Evolutionary conservation across 1,140 invertebrate species (phyloP), one percentile per base, ranked within the genome.

Genomic region (Trigoniulus corallinus): DNA sequence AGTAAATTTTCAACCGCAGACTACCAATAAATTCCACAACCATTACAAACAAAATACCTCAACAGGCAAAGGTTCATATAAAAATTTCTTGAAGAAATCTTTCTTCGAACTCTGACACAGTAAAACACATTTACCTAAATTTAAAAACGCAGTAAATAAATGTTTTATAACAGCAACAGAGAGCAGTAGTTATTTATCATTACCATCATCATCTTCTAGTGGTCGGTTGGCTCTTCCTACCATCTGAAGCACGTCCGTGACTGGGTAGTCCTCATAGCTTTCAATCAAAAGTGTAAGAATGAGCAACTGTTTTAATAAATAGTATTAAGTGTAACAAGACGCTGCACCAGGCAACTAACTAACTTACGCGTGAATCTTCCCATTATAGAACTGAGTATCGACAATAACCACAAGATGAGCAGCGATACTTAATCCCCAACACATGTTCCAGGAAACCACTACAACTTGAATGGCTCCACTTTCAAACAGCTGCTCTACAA

Each of bases 241-340:
- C 94, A 98, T 98, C 70, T 98, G 93, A 10, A 99, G 69, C 0
- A 99, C 87, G 67, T 98, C 93, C 2, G 88, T 93, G 26, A 98
- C 81, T 0, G 93, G 88, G 67, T 98, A 99, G 68, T 98, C 95
- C 69, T 98, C 94, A 70, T 98, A 94, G 1, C 80, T 78, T n/a
- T n/a, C n/a, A n/a, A n/a, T n/a, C n/a, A n/a, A n/a, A n/a, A n/a
- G 59, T 82, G 81, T 46, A 79, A 3, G 4, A 13, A 23, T 4
- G 15, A 13, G 1, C 22, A 47, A 39, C 47, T 40, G 25, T 48
- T 49, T 29, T n/a, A 1, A 48, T 29, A 26, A 51, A 42, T 43
- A 23, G 23, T 1, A 50, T 26, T 29, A 47, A 48, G 26, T 13
- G 13, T 24, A 42, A 53, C 34, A 49, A 49, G 22, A 44, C n/a